Evolutionary conservation across 1,140 invertebrate species (phyloP).

Genomic region (Drosophila azteca): DNA sequence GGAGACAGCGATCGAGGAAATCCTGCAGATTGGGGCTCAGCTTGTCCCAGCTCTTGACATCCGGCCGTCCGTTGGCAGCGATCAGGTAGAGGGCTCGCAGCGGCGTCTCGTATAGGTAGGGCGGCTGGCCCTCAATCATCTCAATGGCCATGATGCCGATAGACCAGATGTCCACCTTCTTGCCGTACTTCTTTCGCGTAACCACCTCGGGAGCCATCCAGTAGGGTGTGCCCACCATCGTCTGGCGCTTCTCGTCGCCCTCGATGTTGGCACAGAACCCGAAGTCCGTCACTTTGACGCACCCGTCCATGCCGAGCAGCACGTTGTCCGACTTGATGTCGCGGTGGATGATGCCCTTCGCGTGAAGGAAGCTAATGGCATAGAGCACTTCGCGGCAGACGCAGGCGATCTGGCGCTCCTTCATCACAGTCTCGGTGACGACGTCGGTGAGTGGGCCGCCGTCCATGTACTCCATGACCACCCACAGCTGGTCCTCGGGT

Average conservation of each 20-base stretch:
- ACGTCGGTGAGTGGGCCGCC: conserved; percentile 98
- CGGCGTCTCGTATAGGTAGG: conserved; percentile 97
- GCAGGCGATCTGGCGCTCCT: conserved; percentile 97
- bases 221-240: conserved; percentile 96
- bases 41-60: conserved; percentile 92
- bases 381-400: conserved; percentile 96
- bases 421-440: conserved; percentile 98
- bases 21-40: conserved; percentile 91
- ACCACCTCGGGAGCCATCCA: conserved; percentile 97
- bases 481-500: conserved; percentile 96
- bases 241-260: conserved; percentile 97
- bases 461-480: conserved; percentile 97
- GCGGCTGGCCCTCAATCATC: conserved; percentile 99
- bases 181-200: conserved; percentile 92
- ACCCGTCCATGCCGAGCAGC: conserved; percentile 97
- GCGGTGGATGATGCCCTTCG: conserved; percentile 94
- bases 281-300: conserved; percentile 99
- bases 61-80: conserved; percentile 96
- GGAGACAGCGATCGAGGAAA: conserved; percentile 95
- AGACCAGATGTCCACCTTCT: conserved; percentile 98
- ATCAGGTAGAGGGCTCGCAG: conserved; percentile 97
- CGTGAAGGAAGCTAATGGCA: conserved; percentile 96
- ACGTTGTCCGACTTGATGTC: conserved; percentile 99
- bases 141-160: conserved; percentile 98
- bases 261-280: conserved; percentile 97